Evolutionary conservation across 1,140 invertebrate species (phyloP).

Genomic region (Centruroides vittatus): DNA sequence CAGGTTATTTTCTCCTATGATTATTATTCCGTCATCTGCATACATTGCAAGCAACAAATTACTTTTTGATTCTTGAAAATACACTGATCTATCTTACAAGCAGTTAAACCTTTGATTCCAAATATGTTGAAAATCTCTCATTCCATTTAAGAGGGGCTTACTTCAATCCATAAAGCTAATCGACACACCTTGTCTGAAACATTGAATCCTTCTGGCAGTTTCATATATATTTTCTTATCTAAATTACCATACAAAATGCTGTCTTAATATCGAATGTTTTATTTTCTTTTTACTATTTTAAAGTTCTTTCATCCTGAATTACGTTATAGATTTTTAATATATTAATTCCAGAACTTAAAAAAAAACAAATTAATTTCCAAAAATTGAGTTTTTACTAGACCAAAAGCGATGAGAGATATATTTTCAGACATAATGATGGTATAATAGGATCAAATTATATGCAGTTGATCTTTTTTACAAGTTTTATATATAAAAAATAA

Average conservation of each 20-base stretch:
- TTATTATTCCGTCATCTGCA: slow-evolving; percentile 4
- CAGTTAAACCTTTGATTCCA: neutral
- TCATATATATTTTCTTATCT: slow-evolving; percentile 31
- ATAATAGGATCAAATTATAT: too few species aligned
- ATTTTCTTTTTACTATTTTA: too few species aligned
- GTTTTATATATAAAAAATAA: too few species aligned
- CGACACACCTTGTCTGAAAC: slow-evolving; percentile 1
- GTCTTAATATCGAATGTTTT: neutral
- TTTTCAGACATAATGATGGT: too few species aligned
- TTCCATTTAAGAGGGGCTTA: slow-evolving; percentile 31
- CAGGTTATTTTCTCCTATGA: neutral
- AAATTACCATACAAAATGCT: slow-evolving; percentile 24
- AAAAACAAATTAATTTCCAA: too few species aligned
- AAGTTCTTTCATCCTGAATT: too few species aligned
- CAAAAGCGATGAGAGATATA: too few species aligned
- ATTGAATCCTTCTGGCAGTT: slow-evolving; percentile 28
- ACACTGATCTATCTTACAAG: slow-evolving; percentile 1
- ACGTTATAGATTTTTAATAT: too few species aligned
- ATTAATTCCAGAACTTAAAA: too few species aligned
- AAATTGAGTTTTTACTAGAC: too few species aligned
- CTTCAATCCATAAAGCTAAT: slow-evolving; percentile 31
- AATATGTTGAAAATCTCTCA: slow-evolving; percentile 15
- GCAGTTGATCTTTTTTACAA: too few species aligned
- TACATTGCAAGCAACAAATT: neutral
- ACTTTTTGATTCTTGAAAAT: neutral